Conservation (phyloP, 2,888 invertebrate species). For the Cantharis lateralis region DNA sequence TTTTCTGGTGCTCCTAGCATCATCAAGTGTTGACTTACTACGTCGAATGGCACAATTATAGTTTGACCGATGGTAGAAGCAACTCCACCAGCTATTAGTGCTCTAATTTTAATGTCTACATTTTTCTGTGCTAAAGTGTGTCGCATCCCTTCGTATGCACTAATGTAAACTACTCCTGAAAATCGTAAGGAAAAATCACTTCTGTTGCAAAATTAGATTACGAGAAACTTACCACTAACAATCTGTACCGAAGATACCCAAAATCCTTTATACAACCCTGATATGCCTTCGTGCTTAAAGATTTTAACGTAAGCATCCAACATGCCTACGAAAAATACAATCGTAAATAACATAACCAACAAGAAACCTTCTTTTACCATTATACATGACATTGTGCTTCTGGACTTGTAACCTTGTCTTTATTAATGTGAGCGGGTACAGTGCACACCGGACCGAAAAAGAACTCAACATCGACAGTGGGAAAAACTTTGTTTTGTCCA, state of each 20-base stretch:
- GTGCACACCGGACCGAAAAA: conserved; percentile 73
- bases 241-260: conserved; percentile 86
- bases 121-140: conserved; percentile 74
- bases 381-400: conserved; percentile 80
- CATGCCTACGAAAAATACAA: conserved; percentile 61
- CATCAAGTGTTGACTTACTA: conserved; percentile 96
- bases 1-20: conserved; percentile 69
- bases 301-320: conserved; percentile 90
- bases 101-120: conserved; percentile 69
- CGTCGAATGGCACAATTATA: conserved; percentile 94
- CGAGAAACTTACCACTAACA: conserved; percentile 50
- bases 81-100: conserved; percentile 85
- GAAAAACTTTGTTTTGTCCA: conserved; percentile 94
- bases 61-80: conserved; percentile 95
- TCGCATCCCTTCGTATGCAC: conserved; percentile 90
- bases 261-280: conserved; percentile 91
- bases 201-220: background rate
- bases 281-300: conserved; percentile 78
- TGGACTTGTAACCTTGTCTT: conserved; percentile 93
- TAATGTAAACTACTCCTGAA: conserved; percentile 88
- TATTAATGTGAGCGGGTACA: conserved; percentile 92
- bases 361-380: conserved; percentile 57
- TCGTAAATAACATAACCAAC: background rate
- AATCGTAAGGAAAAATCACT: conserved; percentile 14
- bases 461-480: conserved; percentile 90